A percentile compares a stretch with the other conserved stretches of the same genome.
phyloP scores from a whole-genome alignment of 2,888 invertebrate species.

The Lasioglossum oenotherae region DNA sequence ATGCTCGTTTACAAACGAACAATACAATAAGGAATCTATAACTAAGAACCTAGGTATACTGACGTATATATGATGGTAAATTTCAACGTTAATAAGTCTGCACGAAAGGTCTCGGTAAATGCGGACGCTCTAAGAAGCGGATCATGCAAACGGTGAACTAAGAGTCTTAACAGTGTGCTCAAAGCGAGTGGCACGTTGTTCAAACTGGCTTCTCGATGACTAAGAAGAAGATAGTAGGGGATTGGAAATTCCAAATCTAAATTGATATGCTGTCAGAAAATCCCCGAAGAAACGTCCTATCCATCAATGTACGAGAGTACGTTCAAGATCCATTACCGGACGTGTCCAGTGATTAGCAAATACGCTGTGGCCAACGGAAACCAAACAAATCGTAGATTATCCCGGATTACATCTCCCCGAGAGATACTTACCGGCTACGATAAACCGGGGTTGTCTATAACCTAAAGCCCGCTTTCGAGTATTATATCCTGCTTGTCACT shows the following conservation, averaged over 20 bases:
- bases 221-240: constrained; percentile 13
- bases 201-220: constrained; percentile 15
- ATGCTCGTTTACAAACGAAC: too few species aligned
- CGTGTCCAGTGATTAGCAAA: constrained; percentile 79
- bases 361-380: constrained; percentile 78
- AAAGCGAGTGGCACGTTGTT: constrained; percentile 21
- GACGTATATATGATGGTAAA: not conserved
- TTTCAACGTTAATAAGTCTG: not conserved
- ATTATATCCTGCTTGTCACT: constrained; percentile 76
- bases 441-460: constrained; percentile 55
- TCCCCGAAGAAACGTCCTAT: constrained; percentile 67
- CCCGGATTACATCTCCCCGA: constrained; percentile 78
- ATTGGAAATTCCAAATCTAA: constrained; percentile 22
- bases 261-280: constrained; percentile 33
- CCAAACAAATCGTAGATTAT: constrained; percentile 81
- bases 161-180: constrained; percentile 1
- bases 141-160: not conserved
- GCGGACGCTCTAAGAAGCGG: not conserved
- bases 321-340: constrained; percentile 79
- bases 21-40: too few species aligned
- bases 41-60: too few species aligned
- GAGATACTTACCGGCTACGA: constrained; percentile 68
- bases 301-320: constrained; percentile 64
- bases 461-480: constrained; percentile 67
- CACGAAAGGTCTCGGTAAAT: not conserved